Conservation (phyloP, 2,888 invertebrate species). For the Mechanitis messenoides region DNA sequence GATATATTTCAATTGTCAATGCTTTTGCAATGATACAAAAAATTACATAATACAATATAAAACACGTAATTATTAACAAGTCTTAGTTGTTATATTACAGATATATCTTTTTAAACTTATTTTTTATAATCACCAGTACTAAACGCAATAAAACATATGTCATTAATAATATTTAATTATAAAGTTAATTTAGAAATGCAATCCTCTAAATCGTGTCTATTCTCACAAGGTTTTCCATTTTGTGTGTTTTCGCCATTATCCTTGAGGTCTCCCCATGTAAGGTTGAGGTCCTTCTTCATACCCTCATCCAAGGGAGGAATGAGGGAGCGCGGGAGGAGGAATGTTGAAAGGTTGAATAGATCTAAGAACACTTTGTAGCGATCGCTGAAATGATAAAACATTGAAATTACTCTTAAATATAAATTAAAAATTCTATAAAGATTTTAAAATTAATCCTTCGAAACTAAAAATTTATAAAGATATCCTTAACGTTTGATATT, state of each 20-base stretch:
- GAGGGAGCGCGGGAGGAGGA: conserved; percentile 91
- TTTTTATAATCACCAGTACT: too few relatives aligned
- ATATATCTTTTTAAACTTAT: too few relatives aligned
- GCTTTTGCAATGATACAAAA: too few relatives aligned
- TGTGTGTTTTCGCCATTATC: conserved; percentile 22
- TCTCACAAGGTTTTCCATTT: conserved; percentile 14
- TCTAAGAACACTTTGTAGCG: conserved; percentile 99
- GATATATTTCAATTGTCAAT: too few relatives aligned
- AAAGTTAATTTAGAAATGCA: conserved; percentile 16
- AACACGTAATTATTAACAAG: too few relatives aligned
- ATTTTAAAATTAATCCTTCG: too few relatives aligned
- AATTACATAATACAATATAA: too few relatives aligned
- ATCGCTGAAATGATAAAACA: conserved; percentile 81
- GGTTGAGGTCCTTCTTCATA: conserved; percentile 86
- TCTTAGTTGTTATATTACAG: too few relatives aligned
- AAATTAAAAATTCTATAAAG: background rate
- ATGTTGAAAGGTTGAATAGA: conserved; percentile 97
- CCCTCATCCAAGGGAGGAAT: conserved; percentile 91
- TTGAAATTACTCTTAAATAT: background rate
- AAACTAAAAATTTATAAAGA: too few relatives aligned
- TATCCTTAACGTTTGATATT: too few relatives aligned
- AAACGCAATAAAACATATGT: too few relatives aligned
- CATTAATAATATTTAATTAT: background rate
- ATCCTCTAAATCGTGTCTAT: conserved; percentile 8
- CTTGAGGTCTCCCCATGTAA: conserved; percentile 68